Base-by-base conservation (phyloP, 2,888 invertebrate genomes). In the Lasius fuliginosus region DNA sequence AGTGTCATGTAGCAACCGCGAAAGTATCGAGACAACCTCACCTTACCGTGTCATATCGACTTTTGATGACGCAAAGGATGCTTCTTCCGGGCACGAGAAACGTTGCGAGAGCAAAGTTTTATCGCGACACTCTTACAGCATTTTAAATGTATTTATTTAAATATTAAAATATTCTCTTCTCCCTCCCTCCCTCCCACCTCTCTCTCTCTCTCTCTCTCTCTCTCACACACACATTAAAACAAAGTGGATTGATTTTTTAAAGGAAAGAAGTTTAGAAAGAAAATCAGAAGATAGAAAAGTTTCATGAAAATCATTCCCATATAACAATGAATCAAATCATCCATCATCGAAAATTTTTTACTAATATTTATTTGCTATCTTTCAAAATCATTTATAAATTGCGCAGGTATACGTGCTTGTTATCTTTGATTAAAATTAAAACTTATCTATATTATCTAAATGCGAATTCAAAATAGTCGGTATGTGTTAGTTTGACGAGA, bases 1-100 rank as follows among this genome's bases (percentile, higher is more conserved):
- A 83, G 82, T 89, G 89, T 89, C 89, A 88, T 68, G 84, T 68
- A 36, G 75, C 71, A 33, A 49, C 69, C 82, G 69, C 73, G 86
- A 82, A 85, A 89, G 85, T 89, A 89, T 87, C 87, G 87, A 69
- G 86, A 30, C 67, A 76, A 85, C 76, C 84, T 88, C 85, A 88
- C 60, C 40, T 36, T 42, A 3, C 30, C 23, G 18, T 23, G 36
- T 49, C 58, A 8, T 68, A 77, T 77, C 60, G 60, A 73, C 40
- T 46, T 46, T 73, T 60, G 18, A 71, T 23, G 36, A 81, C 46
- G 27, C 58, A 8, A 36, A 12, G 33, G 27, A 56, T 8, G n/a
- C 4, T 23, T 23, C 27, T 49, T 40, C n/a, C 49, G 36, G 15
- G 11, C 15, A 65, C 9, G 15, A 67, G 3, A 65, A 64, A 49